A percentile compares a stretch with the other conserved stretches of the same genome.
Conservation (phyloP, 2,797 vertebrate genomes). For the Lepilemur ruficaudatus region DNA sequence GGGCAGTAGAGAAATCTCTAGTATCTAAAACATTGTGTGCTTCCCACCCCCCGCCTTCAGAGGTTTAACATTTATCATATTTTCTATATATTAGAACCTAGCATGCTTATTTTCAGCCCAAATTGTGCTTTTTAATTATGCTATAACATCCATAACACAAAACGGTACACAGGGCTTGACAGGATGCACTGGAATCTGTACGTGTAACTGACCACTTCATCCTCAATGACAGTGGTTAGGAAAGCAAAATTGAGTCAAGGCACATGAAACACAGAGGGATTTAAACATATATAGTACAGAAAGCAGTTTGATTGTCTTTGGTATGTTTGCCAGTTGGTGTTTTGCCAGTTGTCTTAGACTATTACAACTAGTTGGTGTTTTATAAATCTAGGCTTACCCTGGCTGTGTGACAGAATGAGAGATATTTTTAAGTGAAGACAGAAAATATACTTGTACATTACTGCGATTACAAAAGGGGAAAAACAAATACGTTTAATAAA, state of each 20-base stretch:
- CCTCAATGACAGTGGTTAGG: not conserved
- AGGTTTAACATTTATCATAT: not conserved
- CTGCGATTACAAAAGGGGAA: not conserved
- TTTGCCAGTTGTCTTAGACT: not conserved
- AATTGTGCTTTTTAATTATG: not conserved
- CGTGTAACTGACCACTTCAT: not conserved
- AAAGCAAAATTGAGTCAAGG: not conserved
- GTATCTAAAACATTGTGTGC: not conserved
- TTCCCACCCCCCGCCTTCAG: not conserved
- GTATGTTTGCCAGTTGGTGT: not conserved
- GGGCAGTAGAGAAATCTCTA: not conserved
- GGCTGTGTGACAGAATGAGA: not conserved
- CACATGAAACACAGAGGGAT: not conserved
- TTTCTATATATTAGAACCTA: not conserved
- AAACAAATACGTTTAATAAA: not conserved
- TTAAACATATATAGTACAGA: not conserved
- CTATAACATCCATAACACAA: not conserved
- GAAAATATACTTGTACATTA: not conserved
- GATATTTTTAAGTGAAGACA: not conserved
- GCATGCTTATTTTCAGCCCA: not conserved
- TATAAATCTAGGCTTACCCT: not conserved
- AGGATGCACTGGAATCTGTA: not conserved
- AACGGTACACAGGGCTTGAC: fast-evolving
- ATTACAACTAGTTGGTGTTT: not conserved
- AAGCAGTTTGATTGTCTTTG: not conserved